Conservation (phyloP, 1,140 invertebrate genomes). For the Stegodyphus dumicola region DNA sequence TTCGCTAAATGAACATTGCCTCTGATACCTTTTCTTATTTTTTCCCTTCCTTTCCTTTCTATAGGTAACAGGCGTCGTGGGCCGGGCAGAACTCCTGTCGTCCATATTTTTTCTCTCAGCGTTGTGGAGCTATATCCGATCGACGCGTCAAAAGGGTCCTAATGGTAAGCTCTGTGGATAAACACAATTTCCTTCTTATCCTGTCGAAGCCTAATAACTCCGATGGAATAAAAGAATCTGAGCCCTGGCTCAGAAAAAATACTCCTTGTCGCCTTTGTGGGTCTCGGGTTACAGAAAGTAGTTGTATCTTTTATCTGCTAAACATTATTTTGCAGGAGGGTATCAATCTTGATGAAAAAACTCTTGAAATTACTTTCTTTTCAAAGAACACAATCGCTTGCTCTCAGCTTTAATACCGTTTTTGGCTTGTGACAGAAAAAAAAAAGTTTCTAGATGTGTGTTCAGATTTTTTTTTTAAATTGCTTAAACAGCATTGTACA, state of each 20-base stretch:
- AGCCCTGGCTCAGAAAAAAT: not conserved
- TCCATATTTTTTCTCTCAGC: slow-evolving; percentile 93
- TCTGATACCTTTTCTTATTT: slow-evolving; percentile 17
- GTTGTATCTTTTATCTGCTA: too few species aligned
- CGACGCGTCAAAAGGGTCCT: not conserved
- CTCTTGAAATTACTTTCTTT: too few species aligned
- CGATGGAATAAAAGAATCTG: not conserved
- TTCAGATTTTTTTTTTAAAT: too few species aligned
- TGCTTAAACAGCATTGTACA: too few species aligned
- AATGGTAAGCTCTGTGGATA: slow-evolving; percentile 38
- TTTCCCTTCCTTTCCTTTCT: slow-evolving; percentile 72
- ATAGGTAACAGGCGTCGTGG: slow-evolving; percentile 87
- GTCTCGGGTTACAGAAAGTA: too few species aligned
- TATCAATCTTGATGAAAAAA: too few species aligned
- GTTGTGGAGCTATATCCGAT: slow-evolving; percentile 69
- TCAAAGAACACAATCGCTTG: too few species aligned
- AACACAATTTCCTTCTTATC: slow-evolving; percentile 40
- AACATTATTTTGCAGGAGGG: too few species aligned
- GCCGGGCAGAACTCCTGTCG: slow-evolving; percentile 93
- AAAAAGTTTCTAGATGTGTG: too few species aligned
- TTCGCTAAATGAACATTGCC: slow-evolving; percentile 12
- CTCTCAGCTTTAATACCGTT: too few species aligned
- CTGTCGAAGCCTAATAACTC: not conserved
- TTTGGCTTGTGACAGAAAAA: too few species aligned
- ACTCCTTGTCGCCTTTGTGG: too few species aligned